Percentiles rank a stretch among this genome's conserved stretches.
Evolutionary conservation across 2,888 invertebrate species (phyloP).

Genomic region (Orchestes rusci): DNA sequence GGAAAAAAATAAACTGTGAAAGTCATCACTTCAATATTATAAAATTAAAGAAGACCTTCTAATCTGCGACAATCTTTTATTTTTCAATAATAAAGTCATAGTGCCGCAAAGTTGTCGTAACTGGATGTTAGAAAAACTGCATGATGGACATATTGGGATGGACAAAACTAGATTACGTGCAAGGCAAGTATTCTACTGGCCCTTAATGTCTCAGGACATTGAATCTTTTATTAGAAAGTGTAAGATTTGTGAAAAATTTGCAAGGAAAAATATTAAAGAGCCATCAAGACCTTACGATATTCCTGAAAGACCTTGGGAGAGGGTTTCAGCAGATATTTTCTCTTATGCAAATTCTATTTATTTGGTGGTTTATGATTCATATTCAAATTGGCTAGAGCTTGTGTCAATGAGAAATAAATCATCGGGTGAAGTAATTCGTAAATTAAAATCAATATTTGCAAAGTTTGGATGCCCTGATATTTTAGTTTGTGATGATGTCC

Average conservation of each 20-base stretch:
- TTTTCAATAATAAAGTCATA: constrained; percentile 8
- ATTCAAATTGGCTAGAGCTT: constrained; percentile 20
- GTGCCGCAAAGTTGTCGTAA: constrained; percentile 7
- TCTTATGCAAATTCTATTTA: constrained; percentile 3
- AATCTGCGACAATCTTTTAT: constrained; percentile 4
- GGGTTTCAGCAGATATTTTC: constrained; percentile 6
- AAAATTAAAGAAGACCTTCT: background rate
- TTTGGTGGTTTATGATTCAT: constrained; percentile 6
- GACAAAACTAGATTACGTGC: constrained; percentile 17
- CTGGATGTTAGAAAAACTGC: constrained; percentile 9
- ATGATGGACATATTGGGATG: constrained; percentile 16
- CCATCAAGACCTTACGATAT: background rate
- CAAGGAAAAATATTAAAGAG: constrained; percentile 4
- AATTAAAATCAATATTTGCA: constrained; percentile 6
- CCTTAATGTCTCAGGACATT: constrained; percentile 16
- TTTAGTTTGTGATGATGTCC: constrained; percentile 12
- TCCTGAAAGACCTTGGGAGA: constrained; percentile 9
- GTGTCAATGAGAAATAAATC: constrained; percentile 15
- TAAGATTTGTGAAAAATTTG: constrained; percentile 1
- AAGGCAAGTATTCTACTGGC: constrained; percentile 21
- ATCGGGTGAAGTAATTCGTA: constrained; percentile 11
- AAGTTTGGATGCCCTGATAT: constrained; percentile 8
- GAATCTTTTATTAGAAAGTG: constrained; percentile 14
- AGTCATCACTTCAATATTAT: background rate
- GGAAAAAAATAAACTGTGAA: constrained; percentile 4